Conservation (phyloP, 2,113 vertebrate species). For the Psittacus erithacus region DNA sequence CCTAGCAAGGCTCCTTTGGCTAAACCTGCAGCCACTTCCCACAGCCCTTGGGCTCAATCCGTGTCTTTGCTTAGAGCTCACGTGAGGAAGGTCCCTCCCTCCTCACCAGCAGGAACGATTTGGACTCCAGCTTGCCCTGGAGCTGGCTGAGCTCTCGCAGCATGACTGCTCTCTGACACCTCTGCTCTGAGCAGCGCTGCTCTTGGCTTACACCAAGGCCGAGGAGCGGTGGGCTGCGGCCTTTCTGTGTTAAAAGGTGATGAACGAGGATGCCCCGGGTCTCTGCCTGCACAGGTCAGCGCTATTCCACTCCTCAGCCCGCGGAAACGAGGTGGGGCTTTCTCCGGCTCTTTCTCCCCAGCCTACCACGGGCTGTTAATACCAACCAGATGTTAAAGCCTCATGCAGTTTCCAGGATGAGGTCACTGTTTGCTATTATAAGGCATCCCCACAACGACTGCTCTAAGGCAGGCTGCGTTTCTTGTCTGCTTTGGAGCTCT, state of each 20-base stretch:
- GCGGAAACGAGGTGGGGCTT: slow-evolving; percentile 2
- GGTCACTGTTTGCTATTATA: slow-evolving; percentile 56
- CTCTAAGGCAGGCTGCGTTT: neutral
- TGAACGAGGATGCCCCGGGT: neutral
- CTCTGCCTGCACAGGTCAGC: neutral
- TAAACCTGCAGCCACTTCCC: neutral
- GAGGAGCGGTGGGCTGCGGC: neutral
- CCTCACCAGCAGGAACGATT: neutral
- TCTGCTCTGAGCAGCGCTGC: neutral
- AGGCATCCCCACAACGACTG: neutral
- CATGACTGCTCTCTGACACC: neutral
- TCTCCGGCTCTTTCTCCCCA: neutral
- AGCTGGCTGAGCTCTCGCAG: neutral
- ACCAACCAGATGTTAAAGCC: slow-evolving; percentile 44
- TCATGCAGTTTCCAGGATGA: slow-evolving; percentile 45
- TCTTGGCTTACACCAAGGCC: neutral
- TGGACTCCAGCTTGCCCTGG: neutral
- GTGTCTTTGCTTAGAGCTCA: neutral
- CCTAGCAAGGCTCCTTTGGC: neutral
- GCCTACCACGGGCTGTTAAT: neutral
- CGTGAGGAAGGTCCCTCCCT: neutral
- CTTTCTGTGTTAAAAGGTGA: neutral
- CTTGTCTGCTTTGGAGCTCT: neutral
- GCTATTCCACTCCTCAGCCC: neutral
- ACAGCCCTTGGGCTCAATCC: neutral